Evolutionary conservation across 1,140 invertebrate genomes (phyloP), one percentile per base, ranked within the genome.

Genomic region (Drosophila pseudoobscura): DNA sequence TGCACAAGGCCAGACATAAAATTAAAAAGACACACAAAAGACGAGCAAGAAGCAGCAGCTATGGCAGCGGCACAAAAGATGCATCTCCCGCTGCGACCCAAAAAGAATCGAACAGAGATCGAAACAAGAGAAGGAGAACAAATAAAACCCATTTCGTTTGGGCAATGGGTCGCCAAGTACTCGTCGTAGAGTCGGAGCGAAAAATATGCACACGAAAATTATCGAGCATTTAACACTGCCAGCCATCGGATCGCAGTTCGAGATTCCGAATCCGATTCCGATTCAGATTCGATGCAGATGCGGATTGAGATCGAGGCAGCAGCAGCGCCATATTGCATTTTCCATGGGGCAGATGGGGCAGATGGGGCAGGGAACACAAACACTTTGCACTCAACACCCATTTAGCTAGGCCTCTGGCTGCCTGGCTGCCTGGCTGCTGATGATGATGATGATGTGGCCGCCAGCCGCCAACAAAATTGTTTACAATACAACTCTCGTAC

Each of bases 341-440:
- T 54, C 54, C 56, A 13, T 41, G 51, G 55, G 29, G 43, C 47
- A 20, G 49, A 46, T 49, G 45, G 65, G 49, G 56, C 11, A 20
- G 20, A 22, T 22, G 8, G 15, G 20, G 11, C 24, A 24, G 55
- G 41, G 43, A 82, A 87, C 24, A 71, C 83, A 88, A 88, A 87
- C 82, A 88, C 82, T 87, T 87, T 87, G 82, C 82, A 87, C 83
- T 87, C 82, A 87, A 88, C 82, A 87, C 82, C 78, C 75, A 87
- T 87, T 87, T 87, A 87, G 82, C 78, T 78, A 57, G 66, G 69
- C 66, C 61, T 53, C 49, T 56, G 39, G 54, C 26, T 15, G 69
- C 53, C 53, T 62, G 75, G 31, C 11, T 49, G 61, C 35, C 43
- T 26, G 24, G 56, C 44, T 58, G 62, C 20, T 68, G 73, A 66